Evolutionary conservation across 2,888 invertebrate genomes (phyloP), one percentile per base, ranked within the genome.

Genomic region (Hirtodrosophila trivittata): DNA sequence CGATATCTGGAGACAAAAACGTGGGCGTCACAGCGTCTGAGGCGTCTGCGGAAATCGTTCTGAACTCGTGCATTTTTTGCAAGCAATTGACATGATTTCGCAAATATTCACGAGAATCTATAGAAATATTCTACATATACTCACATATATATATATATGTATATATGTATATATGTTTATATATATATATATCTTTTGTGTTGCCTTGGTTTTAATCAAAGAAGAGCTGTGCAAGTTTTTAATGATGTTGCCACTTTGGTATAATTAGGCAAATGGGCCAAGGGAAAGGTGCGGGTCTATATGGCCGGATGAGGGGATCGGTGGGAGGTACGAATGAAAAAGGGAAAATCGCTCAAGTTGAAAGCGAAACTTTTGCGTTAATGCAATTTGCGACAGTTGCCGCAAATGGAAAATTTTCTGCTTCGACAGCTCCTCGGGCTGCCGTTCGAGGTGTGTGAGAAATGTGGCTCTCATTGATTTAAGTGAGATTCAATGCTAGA

Each of bases 371-470:
- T 81, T 80, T 75, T 64, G 65, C 83, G 70, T 46, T 76, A 81
- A 81, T 85, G 86, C 86, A 82, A 82, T 81, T 81, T 81, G 62
- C 83, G 64, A 67, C 76, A 70, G 73, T 85, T 85, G 76, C 80
- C 83, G 56, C 80, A 85, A 81, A 81, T 81, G 83, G 80, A 85
- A 75, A 69, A 82, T 83, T 78, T 82, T 80, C 86, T 50, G 54
- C 83, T 69, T 66, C 47, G 60, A 38, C 64, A 50, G 28, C 33
- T 63, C 37, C 21, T 43, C 16, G 8, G 10, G 38, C n/a, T 35
- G 25, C 14, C 8, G 47, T 7, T 30, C 8, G 33, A 10, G 70
- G 51, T 70, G 72, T 50, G 54, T 32, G 45, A 6, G 39, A 56
- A 75, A 58, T 65, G 50, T 65, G 55, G 55, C 49, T 63, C 54